These are phyloP conservation scores for Pseudoatta argentina DNA, from an alignment of 1,140 invertebrate genomes.

Conservation along the genomic window DNA sequence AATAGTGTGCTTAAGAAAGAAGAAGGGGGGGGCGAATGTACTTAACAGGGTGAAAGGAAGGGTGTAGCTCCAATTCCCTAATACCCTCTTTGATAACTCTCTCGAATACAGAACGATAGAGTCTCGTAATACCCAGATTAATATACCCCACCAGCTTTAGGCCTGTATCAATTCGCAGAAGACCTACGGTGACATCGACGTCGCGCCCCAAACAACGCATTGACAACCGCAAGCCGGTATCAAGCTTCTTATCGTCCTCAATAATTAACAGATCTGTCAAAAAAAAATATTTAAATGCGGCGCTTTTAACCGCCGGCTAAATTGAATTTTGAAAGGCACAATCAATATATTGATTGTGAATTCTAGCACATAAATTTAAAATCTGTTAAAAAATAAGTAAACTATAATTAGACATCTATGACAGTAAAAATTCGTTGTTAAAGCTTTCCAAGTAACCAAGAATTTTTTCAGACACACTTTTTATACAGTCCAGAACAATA, in stretches of 20 bases:
- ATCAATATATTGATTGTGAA: too few species aligned
- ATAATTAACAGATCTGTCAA: constrained; percentile 5
- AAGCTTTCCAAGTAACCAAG: too few species aligned
- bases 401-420: too few species aligned
- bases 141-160: constrained; percentile 79
- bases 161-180: constrained; percentile 82
- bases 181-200: constrained; percentile 60
- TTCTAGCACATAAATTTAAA: too few species aligned
- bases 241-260: constrained; percentile 21
- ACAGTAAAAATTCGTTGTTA: too few species aligned
- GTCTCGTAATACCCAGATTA: constrained; percentile 83
- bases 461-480: too few species aligned
- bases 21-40: constrained; percentile 43
- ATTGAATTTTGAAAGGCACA: too few species aligned
- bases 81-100: constrained; percentile 69
- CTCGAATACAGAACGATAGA: constrained; percentile 48
- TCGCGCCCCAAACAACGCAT: constrained; percentile 16
- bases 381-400: too few species aligned
- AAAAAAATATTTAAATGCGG: constrained; percentile 15
- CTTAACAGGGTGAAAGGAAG: constrained; percentile 38
- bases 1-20: constrained; percentile 40
- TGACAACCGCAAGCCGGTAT: constrained; percentile 24
- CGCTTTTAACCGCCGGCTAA: neutral
- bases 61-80: constrained; percentile 45
- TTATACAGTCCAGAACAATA: too few species aligned